These are phyloP conservation scores for Capromys pilorides DNA, from an alignment of 2,797 vertebrate species.

Conservation along the genomic window DNA sequence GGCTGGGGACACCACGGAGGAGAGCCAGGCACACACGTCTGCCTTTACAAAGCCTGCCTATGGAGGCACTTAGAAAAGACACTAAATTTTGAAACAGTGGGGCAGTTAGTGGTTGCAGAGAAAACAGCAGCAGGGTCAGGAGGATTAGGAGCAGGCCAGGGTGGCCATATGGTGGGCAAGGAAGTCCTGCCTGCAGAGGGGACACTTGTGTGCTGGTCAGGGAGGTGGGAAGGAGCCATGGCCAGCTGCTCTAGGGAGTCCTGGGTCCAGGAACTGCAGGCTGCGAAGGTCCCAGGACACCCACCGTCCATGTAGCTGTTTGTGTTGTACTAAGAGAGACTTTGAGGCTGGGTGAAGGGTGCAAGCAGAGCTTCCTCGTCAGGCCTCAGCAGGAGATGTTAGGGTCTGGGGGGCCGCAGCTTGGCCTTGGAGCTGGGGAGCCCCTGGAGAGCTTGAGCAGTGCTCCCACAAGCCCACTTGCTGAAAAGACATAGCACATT, in stretches of 20 bases:
- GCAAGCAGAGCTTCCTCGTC: rapidly evolving
- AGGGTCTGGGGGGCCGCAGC: background rate
- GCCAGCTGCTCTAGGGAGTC: background rate
- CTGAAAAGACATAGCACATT: background rate
- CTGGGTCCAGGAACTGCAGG: too few relatives aligned
- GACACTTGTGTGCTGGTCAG: background rate
- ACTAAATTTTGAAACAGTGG: background rate
- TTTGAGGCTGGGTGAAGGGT: background rate
- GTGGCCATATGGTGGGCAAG: too few relatives aligned
- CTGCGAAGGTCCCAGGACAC: background rate
- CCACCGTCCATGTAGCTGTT: background rate
- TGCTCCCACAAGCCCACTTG: background rate
- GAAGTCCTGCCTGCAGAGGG: background rate
- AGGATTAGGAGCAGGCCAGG: too few relatives aligned
- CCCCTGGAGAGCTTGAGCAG: background rate
- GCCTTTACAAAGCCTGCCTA: background rate
- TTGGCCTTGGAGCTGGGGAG: background rate
- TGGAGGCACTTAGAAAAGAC: background rate
- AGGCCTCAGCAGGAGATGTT: background rate
- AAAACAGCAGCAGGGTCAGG: background rate
- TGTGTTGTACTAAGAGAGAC: background rate
- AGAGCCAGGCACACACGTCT: background rate
- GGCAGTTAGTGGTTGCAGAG: background rate
- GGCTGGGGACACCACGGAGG: background rate
- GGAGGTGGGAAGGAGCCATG: rapidly evolving